These are phyloP conservation scores for Mesoligia furuncula DNA, from an alignment of 2,888 invertebrate species.

Conservation along the genomic window DNA sequence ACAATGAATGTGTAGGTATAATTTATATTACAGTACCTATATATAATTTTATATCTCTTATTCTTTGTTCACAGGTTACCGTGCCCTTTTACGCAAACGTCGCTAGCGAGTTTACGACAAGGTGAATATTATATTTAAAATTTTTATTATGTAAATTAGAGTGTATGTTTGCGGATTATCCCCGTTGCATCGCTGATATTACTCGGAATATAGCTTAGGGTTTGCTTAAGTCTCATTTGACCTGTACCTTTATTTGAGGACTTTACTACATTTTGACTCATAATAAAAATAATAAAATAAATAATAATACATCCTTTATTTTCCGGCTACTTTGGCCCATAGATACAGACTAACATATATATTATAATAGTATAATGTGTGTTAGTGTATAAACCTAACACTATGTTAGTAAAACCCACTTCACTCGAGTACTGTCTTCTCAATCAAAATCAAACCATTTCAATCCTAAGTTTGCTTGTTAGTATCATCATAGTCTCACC, in stretches of 20 bases:
- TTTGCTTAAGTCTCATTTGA: constrained; percentile 29
- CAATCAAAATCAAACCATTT: no score
- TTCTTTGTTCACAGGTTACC: constrained; percentile 92
- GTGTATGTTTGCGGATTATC: constrained; percentile 55
- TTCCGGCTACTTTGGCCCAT: no score
- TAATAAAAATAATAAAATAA: no score
- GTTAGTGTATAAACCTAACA: no score
- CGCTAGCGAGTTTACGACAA: constrained; percentile 95
- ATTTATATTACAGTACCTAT: constrained; percentile 52
- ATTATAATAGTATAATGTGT: no score
- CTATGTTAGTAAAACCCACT: no score
- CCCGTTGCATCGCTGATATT: constrained; percentile 36
- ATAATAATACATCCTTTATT: no score
- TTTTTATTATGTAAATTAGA: constrained; percentile 50
- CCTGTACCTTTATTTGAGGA: constrained; percentile 10
- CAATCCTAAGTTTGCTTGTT: constrained; percentile 12
- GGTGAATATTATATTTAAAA: constrained; percentile 86
- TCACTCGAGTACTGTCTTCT: no score
- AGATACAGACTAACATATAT: no score
- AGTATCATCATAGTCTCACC: neutral
- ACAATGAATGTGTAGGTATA: constrained; percentile 58
- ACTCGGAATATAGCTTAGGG: constrained; percentile 22
- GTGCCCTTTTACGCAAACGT: constrained; percentile 94
- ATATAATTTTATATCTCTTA: constrained; percentile 47
- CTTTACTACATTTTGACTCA: neutral